Evolutionary conservation across 1,140 invertebrate species (phyloP).

Genomic region (Drosophila quadrilineata): DNA sequence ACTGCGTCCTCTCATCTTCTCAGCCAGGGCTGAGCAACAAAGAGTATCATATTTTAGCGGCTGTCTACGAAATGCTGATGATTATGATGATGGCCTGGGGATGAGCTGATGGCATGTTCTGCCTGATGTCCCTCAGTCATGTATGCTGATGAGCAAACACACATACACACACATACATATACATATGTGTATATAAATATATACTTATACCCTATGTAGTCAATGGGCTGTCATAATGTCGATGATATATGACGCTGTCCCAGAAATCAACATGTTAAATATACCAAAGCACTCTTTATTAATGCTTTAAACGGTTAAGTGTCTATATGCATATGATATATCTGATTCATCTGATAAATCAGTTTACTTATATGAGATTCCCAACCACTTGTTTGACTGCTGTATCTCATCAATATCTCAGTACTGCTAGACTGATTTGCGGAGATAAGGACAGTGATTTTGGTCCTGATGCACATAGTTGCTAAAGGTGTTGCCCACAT

Average conservation of each 20-base stretch:
- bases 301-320: not conserved
- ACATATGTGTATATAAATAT: not conserved
- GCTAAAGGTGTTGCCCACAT: too few species aligned
- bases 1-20: constrained; percentile 3
- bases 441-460: constrained; percentile 29
- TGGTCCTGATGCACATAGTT: constrained; percentile 39
- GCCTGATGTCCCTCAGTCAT: not conserved
- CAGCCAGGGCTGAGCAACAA: constrained; percentile 53
- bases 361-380: constrained; percentile 1
- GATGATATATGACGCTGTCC: constrained; percentile 65
- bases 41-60: constrained; percentile 74
- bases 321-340: not conserved
- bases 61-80: constrained; percentile 38
- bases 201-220: constrained; percentile 3
- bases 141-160: not conserved
- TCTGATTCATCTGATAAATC: not conserved
- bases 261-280: constrained; percentile 75
- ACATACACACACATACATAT: not conserved
- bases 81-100: constrained; percentile 29
- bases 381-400: constrained; percentile 25
- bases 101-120: constrained; percentile 12
- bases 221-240: constrained; percentile 47
- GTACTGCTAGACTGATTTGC: constrained; percentile 47
- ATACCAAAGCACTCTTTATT: constrained; percentile 20
- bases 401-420: not conserved